These are phyloP conservation scores for Cuculus canorus DNA, from an alignment of 2,797 vertebrate genomes.

Conservation along the genomic window DNA sequence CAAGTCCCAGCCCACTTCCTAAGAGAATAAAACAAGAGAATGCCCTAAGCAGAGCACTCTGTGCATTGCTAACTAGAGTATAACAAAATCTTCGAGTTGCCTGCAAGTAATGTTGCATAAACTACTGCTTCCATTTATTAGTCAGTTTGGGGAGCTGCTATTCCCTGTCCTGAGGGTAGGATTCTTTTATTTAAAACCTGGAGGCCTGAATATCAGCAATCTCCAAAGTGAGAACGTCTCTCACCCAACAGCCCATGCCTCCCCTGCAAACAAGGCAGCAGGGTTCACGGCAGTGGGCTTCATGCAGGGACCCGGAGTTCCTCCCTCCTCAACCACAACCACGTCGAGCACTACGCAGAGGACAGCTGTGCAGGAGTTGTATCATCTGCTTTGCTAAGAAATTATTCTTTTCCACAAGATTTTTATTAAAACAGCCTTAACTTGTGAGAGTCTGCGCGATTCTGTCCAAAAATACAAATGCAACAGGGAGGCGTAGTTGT, in stretches of 20 bases:
- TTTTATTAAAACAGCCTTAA: neutral
- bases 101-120: neutral
- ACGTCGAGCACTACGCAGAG: neutral
- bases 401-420: neutral
- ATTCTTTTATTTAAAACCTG: neutral
- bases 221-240: neutral
- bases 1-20: neutral
- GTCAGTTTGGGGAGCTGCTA: neutral
- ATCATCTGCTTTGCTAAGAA: neutral
- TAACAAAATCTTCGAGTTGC: neutral
- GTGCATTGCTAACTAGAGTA: neutral
- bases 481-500: neutral
- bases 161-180: fast-evolving
- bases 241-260: neutral
- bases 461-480: neutral
- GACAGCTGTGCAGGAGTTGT: neutral
- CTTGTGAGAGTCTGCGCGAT: neutral
- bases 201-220: neutral
- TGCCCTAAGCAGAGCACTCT: neutral
- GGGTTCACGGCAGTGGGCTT: neutral
- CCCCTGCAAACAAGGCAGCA: neutral
- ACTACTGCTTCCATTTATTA: neutral
- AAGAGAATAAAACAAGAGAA: neutral
- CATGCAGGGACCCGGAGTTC: fast-evolving
- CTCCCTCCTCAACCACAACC: no score